These are phyloP conservation scores for Steinernema khuongi DNA, from an alignment of 1,140 invertebrate genomes.

Conservation along the genomic window DNA sequence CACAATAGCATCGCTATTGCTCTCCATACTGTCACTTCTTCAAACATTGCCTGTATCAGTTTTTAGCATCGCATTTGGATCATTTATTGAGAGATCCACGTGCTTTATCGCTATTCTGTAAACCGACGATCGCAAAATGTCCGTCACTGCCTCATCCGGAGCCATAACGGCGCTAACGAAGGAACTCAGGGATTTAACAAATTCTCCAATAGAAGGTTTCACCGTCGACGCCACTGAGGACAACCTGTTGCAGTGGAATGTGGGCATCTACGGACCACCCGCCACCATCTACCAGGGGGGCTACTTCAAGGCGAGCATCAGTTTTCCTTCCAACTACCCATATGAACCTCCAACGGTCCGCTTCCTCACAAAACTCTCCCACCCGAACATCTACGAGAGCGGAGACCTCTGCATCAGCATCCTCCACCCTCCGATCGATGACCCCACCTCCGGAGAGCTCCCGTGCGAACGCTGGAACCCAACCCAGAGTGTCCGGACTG, in stretches of 20 bases:
- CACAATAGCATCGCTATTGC: too few species aligned
- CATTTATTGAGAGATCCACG: too few species aligned
- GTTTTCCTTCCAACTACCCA: conserved; percentile 64
- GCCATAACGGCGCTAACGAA: conserved; percentile 86
- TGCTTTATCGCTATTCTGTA: too few species aligned
- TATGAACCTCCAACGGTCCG: conserved; percentile 94
- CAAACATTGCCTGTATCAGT: too few species aligned
- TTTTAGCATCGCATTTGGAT: too few species aligned
- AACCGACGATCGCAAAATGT: too few species aligned
- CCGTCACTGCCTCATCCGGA: conserved; percentile 72
- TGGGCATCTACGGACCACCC: conserved; percentile 96
- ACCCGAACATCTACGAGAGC: conserved; percentile 99
- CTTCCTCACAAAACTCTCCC: conserved; percentile 98
- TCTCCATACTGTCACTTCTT: too few species aligned
- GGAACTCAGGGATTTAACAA: conserved; percentile 89
- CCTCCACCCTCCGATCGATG: conserved; percentile 95
- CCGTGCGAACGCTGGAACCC: conserved; percentile 99
- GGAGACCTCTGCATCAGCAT: too few species aligned
- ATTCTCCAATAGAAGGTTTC: conserved; percentile 96
- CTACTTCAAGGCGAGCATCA: conserved; percentile 82
- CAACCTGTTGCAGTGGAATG: conserved; percentile 98
- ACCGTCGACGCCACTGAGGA: conserved; percentile 92
- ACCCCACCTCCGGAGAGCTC: conserved; percentile 94
- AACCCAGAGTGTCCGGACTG: conserved; percentile 96
- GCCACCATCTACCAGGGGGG: conserved; percentile 97